Conservation (phyloP, 2,797 vertebrate species). For the Psittacula derbiana region DNA sequence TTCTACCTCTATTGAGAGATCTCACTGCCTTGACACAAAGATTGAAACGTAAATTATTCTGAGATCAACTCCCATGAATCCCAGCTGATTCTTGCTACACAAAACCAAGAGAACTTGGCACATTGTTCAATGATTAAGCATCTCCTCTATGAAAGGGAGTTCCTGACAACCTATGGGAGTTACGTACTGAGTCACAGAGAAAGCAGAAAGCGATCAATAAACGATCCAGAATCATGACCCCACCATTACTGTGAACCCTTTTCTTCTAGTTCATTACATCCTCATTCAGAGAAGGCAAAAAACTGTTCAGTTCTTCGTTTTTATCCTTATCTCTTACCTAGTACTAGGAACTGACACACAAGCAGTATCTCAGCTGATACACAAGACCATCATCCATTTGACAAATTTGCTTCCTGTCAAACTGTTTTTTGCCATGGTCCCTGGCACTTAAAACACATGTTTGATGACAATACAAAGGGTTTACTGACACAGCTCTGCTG, state of each 20-base stretch:
- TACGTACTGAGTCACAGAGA: neutral
- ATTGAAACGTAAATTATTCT: neutral
- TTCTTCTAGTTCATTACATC: neutral
- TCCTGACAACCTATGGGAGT: neutral
- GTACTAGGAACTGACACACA: neutral
- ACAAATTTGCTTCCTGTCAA: neutral
- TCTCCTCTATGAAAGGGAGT: neutral
- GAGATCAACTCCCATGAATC: neutral
- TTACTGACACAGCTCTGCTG: constrained; percentile 11
- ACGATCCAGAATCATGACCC: neutral
- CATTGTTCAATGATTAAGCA: neutral
- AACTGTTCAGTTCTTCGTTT: neutral
- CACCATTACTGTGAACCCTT: neutral
- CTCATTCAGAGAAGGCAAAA: neutral
- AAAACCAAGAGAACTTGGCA: neutral
- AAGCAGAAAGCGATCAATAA: neutral
- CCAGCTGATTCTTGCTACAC: neutral
- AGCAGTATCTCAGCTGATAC: neutral
- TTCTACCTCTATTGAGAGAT: neutral
- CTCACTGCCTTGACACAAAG: neutral
- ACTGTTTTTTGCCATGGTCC: neutral
- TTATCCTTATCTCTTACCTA: neutral
- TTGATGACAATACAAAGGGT: neutral
- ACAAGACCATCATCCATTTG: neutral
- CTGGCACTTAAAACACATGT: neutral